Conservation (phyloP, 2,113 vertebrate genomes). For the Notarius quadriscutis region DNA sequence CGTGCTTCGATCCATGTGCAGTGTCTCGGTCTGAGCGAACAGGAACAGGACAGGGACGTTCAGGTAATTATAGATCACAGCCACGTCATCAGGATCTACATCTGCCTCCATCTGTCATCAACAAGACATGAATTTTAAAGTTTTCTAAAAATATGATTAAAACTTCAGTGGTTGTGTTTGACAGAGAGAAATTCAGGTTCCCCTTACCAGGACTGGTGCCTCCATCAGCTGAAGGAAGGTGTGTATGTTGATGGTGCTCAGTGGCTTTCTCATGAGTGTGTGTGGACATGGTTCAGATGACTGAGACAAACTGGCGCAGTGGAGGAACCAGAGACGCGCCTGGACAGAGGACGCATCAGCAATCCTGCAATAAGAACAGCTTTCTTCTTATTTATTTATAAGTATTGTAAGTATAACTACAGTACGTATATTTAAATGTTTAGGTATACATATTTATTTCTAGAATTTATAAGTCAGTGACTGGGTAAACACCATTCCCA, state of each 20-base stretch:
- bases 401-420: background rate
- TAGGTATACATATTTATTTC: background rate
- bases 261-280: conserved; percentile 75
- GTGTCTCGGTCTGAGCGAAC: conserved; percentile 79
- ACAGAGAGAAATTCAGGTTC: too few relatives aligned
- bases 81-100: conserved; percentile 81
- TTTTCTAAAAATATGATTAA: background rate
- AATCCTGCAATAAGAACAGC: conserved; percentile 60
- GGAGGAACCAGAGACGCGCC: conserved; percentile 83
- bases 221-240: conserved; percentile 89
- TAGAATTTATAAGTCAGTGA: background rate
- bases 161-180: background rate
- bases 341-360: conserved; percentile 59
- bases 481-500: background rate
- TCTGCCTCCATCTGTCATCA: conserved; percentile 77
- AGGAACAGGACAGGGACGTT: conserved; percentile 87
- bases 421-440: background rate
- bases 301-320: conserved; percentile 71
- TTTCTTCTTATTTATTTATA: background rate
- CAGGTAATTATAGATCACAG: conserved; percentile 78
- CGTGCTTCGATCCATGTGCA: conserved; percentile 76
- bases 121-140: too few relatives aligned
- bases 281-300: conserved; percentile 75
- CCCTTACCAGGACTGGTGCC: conserved; percentile 82
- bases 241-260: conserved; percentile 85